Evolutionary conservation across 2,113 vertebrate genomes (phyloP), one percentile per base, ranked within the genome.

Genomic region (Cinclus cinclus): DNA sequence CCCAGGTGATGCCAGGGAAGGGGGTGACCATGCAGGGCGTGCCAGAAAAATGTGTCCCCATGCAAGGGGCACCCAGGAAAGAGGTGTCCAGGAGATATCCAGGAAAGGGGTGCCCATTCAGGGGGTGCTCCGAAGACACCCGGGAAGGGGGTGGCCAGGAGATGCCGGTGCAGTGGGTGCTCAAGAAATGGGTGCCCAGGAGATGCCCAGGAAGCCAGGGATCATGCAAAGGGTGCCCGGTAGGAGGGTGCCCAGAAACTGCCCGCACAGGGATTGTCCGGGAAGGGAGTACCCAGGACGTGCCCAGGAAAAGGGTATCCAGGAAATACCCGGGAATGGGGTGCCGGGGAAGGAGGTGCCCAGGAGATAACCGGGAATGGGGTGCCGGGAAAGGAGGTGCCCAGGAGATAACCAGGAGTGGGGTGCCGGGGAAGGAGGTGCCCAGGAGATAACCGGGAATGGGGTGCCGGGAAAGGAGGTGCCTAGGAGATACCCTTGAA

Each of bases 391-490:
- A 25, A 22, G 6, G 13, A 5, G 19, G 3, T 39, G 8, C 22
- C 16, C 67, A 13, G 31, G 52, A 9, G 5, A 37, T 10, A 5
- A 5, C 11, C 7, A 15, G 31, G 19, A 22, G 10, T 1, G 22
- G 19, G 13, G 5, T n/a, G 6, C 31, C 20, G 4, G 22, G 28
- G 6, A 17, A 27, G 9, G 39, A 18, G 22, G 1, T 30, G 9
- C 8, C 5, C 7, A 33, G 10, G 21, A 10, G 8, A 2, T 24
- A 3, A 8, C 6, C 6, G 1, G 3, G 37, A 15, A 8, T 4
- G 30, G n/a, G 30, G n/a, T 55, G 30, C 28, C 10, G 6, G 11
- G 53, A 25, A 55, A 55, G 30, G 53, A 33, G 53, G 18, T 8
- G 11, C 11, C 2, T 31, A 56, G 19, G 50, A 28, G 3, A 28